Evolutionary conservation across 2,888 invertebrate genomes (phyloP), one percentile per base, ranked within the genome.

Genomic region (Acronicta psi): DNA sequence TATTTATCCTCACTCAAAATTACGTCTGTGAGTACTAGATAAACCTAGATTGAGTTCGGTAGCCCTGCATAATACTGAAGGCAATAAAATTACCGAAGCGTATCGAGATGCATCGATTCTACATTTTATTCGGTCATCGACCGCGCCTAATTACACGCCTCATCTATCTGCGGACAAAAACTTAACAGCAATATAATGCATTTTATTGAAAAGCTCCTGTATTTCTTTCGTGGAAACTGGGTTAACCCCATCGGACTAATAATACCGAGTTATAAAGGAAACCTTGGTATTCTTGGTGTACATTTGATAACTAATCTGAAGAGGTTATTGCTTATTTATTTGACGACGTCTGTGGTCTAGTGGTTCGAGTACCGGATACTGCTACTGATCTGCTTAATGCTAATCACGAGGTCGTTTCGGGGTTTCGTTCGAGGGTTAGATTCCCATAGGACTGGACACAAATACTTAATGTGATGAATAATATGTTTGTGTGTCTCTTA

Each of bases 101-200:
- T 55, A 59, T 71, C 62, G 59, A 44, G 58, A 59, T 70, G 75
- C 62, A 73, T 44, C 52, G 52, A 63, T 54, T 42, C 46, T 17
- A 43, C 59, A 58, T 64, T 69, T 54, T 54, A 56, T 54, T 58
- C 61, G 74, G 73, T 73, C 74, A 64, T 52, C 43, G 75, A 38
- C 61, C 72, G 36, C 51, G n/a, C 43, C 43, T 38, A 14, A 37
- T 17, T 43, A 40, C 43, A 17, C 41, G 25, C 13, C 17, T 29
- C 38, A 53, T 36, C 37, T 42, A 9, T 52, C 31, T 46, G 38
- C 20, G 14, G 29, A 38, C 10, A 23, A 47, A 46, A 46, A 18
- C n/a, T 29, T 10, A 42, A 47, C 16, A 34, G 20, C 16, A 34
- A 20, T 29, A 16, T n/a, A 45, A 18, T 42, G 41, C 38, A 37